phyloP scores from a whole-genome alignment of 2,888 invertebrate species.

The Zaprionus bogoriensis region DNA sequence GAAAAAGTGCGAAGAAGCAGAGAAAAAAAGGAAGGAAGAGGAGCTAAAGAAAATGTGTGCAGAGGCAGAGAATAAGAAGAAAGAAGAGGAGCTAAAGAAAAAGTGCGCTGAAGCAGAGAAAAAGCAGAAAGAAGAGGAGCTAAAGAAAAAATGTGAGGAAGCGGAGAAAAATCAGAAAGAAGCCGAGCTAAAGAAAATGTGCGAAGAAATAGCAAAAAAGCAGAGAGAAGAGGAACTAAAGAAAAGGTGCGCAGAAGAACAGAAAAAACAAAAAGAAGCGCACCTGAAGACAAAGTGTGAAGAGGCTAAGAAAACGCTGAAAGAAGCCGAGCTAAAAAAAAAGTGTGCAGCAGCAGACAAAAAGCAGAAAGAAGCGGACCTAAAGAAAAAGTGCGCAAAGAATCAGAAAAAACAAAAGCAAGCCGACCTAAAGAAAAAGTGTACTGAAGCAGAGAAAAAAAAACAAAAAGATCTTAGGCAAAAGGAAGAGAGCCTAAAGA shows the following conservation, averaged over 20 bases:
- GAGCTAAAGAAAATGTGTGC: too few relatives aligned
- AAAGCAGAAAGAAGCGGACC: not conserved
- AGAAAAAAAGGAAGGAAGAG: too few relatives aligned
- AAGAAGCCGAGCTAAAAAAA: not conserved
- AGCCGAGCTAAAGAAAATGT: not conserved
- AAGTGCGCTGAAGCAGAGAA: too few relatives aligned
- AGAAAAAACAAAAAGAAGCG: not conserved
- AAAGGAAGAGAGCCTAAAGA: too few relatives aligned
- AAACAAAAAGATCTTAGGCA: constrained; percentile 38
- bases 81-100: too few relatives aligned
- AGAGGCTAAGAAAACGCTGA: not conserved
- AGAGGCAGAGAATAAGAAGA: too few relatives aligned
- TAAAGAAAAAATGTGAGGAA: too few relatives aligned
- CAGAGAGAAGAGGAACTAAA: not conserved
- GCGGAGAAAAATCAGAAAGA: too few relatives aligned
- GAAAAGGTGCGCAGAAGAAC: not conserved
- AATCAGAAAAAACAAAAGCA: not conserved
- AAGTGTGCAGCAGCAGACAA: not conserved
- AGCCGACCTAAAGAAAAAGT: not conserved
- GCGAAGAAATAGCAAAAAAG: not conserved
- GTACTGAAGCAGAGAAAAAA: not conserved
- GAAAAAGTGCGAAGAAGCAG: too few relatives aligned
- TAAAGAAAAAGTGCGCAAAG: constrained; percentile 14
- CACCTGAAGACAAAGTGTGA: not conserved
- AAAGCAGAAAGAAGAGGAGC: too few relatives aligned